Evolutionary conservation across 2,113 vertebrate species (phyloP), one percentile per base, ranked within the genome.

Genomic region (Saccopteryx bilineata): DNA sequence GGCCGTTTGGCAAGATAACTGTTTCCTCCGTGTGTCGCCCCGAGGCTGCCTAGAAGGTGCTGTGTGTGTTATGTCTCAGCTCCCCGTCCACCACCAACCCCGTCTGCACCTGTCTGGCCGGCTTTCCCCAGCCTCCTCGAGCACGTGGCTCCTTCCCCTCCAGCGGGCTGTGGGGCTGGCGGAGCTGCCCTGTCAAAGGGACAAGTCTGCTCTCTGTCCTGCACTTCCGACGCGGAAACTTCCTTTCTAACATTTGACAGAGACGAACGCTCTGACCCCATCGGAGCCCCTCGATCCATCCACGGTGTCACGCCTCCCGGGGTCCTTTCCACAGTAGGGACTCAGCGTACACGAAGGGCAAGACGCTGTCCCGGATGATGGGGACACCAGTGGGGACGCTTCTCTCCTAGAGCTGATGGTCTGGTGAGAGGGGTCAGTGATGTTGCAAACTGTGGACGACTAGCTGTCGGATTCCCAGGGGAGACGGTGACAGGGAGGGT

Each of bases 41-140:
- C 39, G 11, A n/a, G 0, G 2, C 13, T 56, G 13, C 24, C 0
- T 1, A 1, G 50, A 26, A 31, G 0, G 0, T 1, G 9, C 1
- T 50, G 50, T 26, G 81, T 50, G 50, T 26, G 81, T 14, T 33
- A 18, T 63, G 89, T 69, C 61, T 82, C 52, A 39, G 39, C 39
- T 39, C 39, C 39, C 39, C 39, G 39, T 39, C 39, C 39, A 39
- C 39, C 39, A 39, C 39, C 39, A 39, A 39, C 39, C 39, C 39
- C 39, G 39, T 39, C 39, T 39, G 39, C 39, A 39, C 39, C 39
- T 39, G 39, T 39, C 39, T 39, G 39, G 39, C 39, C 39, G 39
- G 39, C 39, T 39, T 39, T 39, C 39, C 39, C 39, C 39, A 39
- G 39, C 3, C 39, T 39, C 8, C 21, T 7, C 61, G 6, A 0